These are phyloP conservation scores for Oscheius onirici DNA, from an alignment of 2,888 invertebrate genomes.

Conservation along the genomic window DNA sequence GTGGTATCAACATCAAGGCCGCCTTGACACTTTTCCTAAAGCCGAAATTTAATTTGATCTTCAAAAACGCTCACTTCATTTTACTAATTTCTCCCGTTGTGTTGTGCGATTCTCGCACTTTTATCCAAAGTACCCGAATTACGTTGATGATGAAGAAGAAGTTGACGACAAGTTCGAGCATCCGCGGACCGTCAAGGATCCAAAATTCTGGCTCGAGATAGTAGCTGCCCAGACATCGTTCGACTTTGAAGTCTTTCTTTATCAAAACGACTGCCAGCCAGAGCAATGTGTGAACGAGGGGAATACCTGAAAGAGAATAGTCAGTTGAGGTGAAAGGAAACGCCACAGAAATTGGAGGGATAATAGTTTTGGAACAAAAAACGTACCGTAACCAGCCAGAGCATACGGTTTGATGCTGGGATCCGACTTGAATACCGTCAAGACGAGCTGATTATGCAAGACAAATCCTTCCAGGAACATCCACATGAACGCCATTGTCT, in stretches of 20 bases:
- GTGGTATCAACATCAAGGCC: constrained; percentile 74
- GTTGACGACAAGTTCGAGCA: constrained; percentile 83
- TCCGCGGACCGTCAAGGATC: constrained; percentile 88
- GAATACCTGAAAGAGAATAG: constrained; percentile 58
- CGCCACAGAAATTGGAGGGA: too few relatives aligned
- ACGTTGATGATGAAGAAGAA: constrained; percentile 74
- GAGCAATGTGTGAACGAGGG: constrained; percentile 65
- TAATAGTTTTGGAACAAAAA: not conserved
- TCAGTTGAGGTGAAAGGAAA: not conserved
- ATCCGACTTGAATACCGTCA: constrained; percentile 76
- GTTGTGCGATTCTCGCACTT: constrained; percentile 73
- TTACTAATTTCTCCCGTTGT: constrained; percentile 73
- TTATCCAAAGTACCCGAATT: constrained; percentile 74
- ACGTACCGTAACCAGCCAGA: constrained; percentile 73
- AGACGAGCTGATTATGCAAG: constrained; percentile 82
- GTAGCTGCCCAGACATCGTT: constrained; percentile 69
- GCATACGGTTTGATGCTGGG: constrained; percentile 72
- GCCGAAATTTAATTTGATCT: constrained; percentile 33
- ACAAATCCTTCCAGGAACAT: constrained; percentile 92
- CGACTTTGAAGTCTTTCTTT: constrained; percentile 65
- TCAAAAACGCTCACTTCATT: constrained; percentile 71
- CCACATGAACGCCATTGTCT: constrained; percentile 93
- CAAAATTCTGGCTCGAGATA: constrained; percentile 75
- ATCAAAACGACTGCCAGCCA: constrained; percentile 67
- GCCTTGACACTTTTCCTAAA: constrained; percentile 75